These are phyloP conservation scores for Chaetura pelagica DNA, from an alignment of 2,113 vertebrate species.

Conservation along the genomic window DNA sequence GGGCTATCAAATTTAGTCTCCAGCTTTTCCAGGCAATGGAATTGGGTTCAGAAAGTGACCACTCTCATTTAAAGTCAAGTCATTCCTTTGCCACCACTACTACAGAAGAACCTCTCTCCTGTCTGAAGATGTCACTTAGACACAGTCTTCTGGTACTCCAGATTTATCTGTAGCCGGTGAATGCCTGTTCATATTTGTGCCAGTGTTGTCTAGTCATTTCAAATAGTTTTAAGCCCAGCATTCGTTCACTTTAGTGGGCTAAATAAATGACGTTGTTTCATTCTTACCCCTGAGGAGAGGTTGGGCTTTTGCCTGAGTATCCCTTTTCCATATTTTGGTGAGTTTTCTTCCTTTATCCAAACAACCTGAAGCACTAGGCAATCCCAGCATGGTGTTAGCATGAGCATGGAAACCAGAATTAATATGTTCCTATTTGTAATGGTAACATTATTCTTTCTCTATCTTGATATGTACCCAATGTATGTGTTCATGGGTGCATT, in stretches of 20 bases:
- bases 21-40: neutral
- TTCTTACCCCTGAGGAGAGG: neutral
- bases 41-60: neutral
- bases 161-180: neutral
- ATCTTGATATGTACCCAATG: neutral
- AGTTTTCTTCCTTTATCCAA: neutral
- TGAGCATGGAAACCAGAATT: neutral
- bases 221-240: neutral
- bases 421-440: neutral
- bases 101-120: neutral
- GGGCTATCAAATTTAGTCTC: neutral
- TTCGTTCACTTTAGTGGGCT: neutral
- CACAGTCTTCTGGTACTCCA: neutral
- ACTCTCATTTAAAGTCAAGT: neutral
- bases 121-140: neutral
- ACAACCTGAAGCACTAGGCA: neutral
- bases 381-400: neutral
- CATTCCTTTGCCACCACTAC: neutral
- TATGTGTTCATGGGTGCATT: neutral
- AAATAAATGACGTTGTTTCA: neutral
- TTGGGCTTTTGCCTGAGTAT: accelerated
- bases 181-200: neutral
- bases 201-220: neutral
- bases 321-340: neutral
- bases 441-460: neutral